Evolutionary conservation across 2,888 invertebrate species (phyloP), one percentile per base, ranked within the genome.

Genomic region (Conops quadrifasciatus): DNA sequence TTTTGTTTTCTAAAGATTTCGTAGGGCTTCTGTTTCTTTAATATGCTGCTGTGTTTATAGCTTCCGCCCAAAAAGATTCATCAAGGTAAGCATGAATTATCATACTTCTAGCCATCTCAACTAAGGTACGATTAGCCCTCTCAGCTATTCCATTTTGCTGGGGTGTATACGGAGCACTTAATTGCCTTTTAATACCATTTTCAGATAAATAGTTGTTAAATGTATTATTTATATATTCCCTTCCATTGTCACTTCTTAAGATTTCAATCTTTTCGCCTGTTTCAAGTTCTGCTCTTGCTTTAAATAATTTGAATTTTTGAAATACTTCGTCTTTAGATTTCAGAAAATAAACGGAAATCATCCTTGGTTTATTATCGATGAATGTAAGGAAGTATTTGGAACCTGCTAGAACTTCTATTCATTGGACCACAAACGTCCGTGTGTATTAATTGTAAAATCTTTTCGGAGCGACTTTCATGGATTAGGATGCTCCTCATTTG

Each of bases 251-350:
- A 73, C 71, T 0, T 72, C 26, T 3, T n/a, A 49, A n/a, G 9
- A 4, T 19, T 70, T 77, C 76, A 1, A 79, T 74, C 68, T 77
- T 76, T 15, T 53, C 56, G 9, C 75, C 74, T 45, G 74, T 76
- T 59, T 77, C 71, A 15, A 70, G 63, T 67, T 77, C 76, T 9
- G 75, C 74, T 63, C 65, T 62, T 45, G 73, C 65, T 60, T 77
- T 73, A 71, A 75, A 80, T 13, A 76, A 53, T 67, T 77, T 78
- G 24, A 79, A 73, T n/a, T 60, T 67, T 60, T 75, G 64, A 26
- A 75, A 72, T 5, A 74, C 71, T 36, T 69, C 72, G 51, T 47
- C 64, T 59, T 73, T 72, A 24, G 73, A 65, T 30, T 60, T 64
- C 66, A 76, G 47, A 21, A 73, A 71, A 21, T 70, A 72, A 13